phyloP scores from a whole-genome alignment of 1,140 invertebrate species.

The Drosophila albomicans region DNA sequence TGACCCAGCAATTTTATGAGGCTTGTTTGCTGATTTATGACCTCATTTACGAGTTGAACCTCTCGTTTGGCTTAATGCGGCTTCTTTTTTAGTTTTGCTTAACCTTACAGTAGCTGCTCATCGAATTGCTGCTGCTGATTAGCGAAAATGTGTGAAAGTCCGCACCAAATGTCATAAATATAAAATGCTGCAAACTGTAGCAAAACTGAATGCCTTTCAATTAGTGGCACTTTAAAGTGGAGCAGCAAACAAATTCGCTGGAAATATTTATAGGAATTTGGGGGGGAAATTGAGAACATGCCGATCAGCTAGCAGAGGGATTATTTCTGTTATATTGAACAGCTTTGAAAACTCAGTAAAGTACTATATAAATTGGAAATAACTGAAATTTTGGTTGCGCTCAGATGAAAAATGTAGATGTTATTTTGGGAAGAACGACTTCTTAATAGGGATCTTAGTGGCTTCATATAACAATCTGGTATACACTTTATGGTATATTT shows the following conservation, averaged over 20 bases:
- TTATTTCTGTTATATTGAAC: too few relatives aligned
- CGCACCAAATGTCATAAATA: conserved; percentile 5
- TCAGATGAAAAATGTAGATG: too few relatives aligned
- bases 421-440: too few relatives aligned
- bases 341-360: too few relatives aligned
- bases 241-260: background rate
- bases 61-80: background rate
- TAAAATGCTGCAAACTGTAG: conserved; percentile 34
- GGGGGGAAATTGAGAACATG: background rate
- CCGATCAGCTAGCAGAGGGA: too few relatives aligned
- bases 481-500: too few relatives aligned
- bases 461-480: too few relatives aligned
- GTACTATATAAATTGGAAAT: too few relatives aligned
- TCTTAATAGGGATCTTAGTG: too few relatives aligned
- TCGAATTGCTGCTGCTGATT: conserved; percentile 60
- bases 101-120: conserved; percentile 58
- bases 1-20: conserved; percentile 45
- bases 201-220: conserved; percentile 9
- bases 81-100: conserved; percentile 55
- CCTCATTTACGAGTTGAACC: conserved; percentile 40
- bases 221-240: background rate
- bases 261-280: background rate
- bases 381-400: too few relatives aligned
- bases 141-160: conserved; percentile 80
- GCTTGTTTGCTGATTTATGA: conserved; percentile 49